Evolutionary conservation across 2,888 invertebrate species (phyloP), one percentile per base, ranked within the genome.

Genomic region (Arge pagana): DNA sequence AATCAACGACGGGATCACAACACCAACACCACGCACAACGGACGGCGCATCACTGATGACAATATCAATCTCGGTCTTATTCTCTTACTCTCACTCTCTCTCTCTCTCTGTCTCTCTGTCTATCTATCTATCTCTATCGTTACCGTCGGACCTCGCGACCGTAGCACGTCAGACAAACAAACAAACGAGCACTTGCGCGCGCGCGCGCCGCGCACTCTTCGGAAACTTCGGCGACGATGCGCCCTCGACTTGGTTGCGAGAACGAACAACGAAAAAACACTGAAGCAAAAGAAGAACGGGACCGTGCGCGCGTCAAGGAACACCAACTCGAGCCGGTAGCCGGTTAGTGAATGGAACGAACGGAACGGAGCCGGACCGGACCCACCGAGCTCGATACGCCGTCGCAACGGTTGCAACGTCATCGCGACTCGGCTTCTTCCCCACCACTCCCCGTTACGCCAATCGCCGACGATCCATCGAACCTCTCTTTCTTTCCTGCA

Each of bases 301-400:
- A 59, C 54, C 58, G 60, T 60, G 55, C 50, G 50, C 54, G 45
- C 54, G 50, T 48, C 48, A 51, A 51, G 55, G 21, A 18, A 19
- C 35, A 39, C 59, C 56, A 50, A 53, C 53, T 56, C 62, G 54
- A 62, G 59, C 55, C 61, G 56, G 57, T 59, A 58, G 64, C 66
- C 64, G 62, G 65, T 65, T 67, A 68, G 71, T 71, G 71, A 71
- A 71, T 72, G 70, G 69, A 70, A 64, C 61, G 59, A 58, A 54
- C 59, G 57, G 59, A 52, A 58, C 54, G 56, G 54, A 57, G 56
- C 53, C 52, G 43, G 58, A 61, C 57, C 57, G 53, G 49, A 11
- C 24, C n/a, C n/a, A n/a, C n/a, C n/a, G n/a, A 33, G 28, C 49
- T 30, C 11, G 37, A 45, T 45, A 33, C 26, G 33, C 43, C 21